These are phyloP conservation scores for Poecilia velifera DNA, from an alignment of 2,797 vertebrate species.

Conservation along the genomic window DNA sequence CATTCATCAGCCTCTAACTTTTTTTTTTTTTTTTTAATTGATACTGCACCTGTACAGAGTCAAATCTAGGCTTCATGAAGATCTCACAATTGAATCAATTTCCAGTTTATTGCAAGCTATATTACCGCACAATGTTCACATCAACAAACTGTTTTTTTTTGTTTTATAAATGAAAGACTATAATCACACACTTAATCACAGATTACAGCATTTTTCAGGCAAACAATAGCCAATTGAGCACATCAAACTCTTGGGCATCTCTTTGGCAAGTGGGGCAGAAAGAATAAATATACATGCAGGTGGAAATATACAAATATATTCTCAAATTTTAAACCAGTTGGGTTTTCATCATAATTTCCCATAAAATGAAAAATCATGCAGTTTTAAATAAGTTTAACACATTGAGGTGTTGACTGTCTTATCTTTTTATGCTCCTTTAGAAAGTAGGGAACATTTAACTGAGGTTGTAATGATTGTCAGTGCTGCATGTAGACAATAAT, in stretches of 20 bases:
- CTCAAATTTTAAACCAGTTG: not conserved
- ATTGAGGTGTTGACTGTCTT: not conserved
- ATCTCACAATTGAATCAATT: conserved; percentile 12
- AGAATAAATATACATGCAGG: not conserved
- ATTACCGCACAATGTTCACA: not conserved
- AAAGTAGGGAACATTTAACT: not conserved
- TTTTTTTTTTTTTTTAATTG: not conserved
- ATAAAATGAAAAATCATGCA: not conserved
- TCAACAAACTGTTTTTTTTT: not conserved
- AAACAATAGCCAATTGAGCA: not conserved
- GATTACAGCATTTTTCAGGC: not conserved
- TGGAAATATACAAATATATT: not conserved
- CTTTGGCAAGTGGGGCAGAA: not conserved
- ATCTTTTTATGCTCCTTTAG: not conserved
- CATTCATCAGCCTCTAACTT: conserved; percentile 20
- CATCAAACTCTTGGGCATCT: not conserved
- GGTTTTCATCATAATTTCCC: not conserved
- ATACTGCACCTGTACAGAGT: not conserved
- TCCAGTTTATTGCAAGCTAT: conserved; percentile 23
- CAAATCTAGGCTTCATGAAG: conserved; percentile 1
- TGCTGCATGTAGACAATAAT: not conserved
- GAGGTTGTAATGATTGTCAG: not conserved
- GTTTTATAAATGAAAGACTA: not conserved
- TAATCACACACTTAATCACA: not conserved
- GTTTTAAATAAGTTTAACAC: not conserved